Base-by-base conservation (phyloP, 2,113 vertebrate genomes). In the Mesoclemmys tuberculata region DNA sequence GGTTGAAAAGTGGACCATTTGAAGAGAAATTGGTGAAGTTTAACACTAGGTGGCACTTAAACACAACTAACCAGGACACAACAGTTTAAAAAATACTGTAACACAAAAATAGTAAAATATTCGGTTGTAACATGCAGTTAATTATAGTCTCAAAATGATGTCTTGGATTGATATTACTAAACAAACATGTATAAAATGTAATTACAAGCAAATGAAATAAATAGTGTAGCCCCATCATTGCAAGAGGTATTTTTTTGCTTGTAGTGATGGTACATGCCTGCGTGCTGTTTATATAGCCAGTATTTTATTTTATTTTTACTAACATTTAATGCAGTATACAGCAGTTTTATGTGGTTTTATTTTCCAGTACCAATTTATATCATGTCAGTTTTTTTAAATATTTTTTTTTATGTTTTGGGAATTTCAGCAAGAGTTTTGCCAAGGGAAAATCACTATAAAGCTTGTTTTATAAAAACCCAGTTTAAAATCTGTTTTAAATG, bases 31-130 rank as follows among this genome's bases (percentile, higher is more conserved):
- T 83, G 80, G 85, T 97, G 96, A 89, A 75, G 95, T 97, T 78
- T 92, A 98, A 98, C 98, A 96, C 98, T 98, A 98, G 98, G 91
- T 98, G 98, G 98, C 98, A 98, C 97, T 98, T 98, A 96, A 98
- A 98, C 97, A 98, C 98, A 98, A 92, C 98, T 96, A 97, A 98
- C 95, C 80, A 91, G 96, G 87, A 86, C 80, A 52, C 78, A 92
- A 88, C 84, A 90, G 92, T 92, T 93, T 79, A 31, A 80, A 96
- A 48, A 93, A 74, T 88, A 91, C 29, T 90, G 77, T 85, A 93
- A 92, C 89, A 87, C 80, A 90, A 93, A 96, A 96, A 6, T 90
- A 97, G 85, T 91, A 94, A 95, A 96, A 89, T 88, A 93, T 97
- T 97, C 90, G 97, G 94, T 96, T 97, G 88, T 96, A 95, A 87